Evolutionary conservation across 35 echinoderm and acorn worm species (phyloP), one percentile per base, ranked within the genome.

Genomic region (Ophioderma brevispina): DNA sequence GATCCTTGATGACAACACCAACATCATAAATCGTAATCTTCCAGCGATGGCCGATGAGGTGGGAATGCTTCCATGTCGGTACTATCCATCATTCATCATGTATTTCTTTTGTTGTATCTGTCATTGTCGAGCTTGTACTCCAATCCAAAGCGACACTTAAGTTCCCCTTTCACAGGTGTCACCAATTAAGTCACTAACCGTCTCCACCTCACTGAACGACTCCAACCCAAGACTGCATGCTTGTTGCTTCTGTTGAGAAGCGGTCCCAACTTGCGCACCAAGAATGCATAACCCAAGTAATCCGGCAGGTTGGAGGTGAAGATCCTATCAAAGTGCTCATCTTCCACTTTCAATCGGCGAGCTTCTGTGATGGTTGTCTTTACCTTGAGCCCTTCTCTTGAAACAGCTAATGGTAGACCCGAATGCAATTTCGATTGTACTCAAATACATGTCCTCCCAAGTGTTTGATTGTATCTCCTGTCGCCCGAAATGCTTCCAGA

Each of bases 251-350:
- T 70, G 59, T 70, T 70, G 6, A 70, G 59, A 8, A 70, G 59
- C 5, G 59, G 59, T 70, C 59, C 59, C 10, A 70, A 70, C 28
- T 70, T 70, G 17, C 28, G 15, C 5, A 70, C 59, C 28, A 70
- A 13, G 1, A 2, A 4, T 15, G 10, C 10, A 1, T 8, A 2
- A 1, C 59, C 59, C 1, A 70, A 70, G 64, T 85, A 85, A 36
- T 85, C 82, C 17, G 17, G 36, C 11, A 85, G 82, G 34, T 85
- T 85, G 31, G 43, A 63, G 2, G 82, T 85, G 56, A 55, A 85
- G 40, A 85, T 85, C 46, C 82, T 37, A 35, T 85, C 82, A 85
- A 56, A 85, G 0, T 18, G 11, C 28, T 80, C 25, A 2, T 40
- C 38, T 40, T 36, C 13, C 36, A 80, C 1, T 6, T 37, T 36